Conservation (phyloP, 2,113 vertebrate species). For the Chaenocephalus aceratus region DNA sequence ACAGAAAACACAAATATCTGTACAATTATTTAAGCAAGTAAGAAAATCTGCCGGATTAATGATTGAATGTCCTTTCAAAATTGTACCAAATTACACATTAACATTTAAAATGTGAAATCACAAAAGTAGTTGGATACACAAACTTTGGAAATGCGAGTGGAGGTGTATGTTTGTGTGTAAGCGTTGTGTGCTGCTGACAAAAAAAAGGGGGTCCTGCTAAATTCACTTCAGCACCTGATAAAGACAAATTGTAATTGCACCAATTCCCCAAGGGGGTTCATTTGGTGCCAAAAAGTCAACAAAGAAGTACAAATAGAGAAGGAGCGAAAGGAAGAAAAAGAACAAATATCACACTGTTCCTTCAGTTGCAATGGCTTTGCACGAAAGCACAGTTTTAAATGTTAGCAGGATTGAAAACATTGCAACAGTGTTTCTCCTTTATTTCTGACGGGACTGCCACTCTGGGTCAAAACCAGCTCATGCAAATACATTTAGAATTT, state of each 20-base stretch:
- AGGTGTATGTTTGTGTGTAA: not conserved
- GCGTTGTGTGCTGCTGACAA: too few relatives aligned
- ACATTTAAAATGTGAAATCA: not conserved
- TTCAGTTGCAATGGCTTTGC: constrained; percentile 3
- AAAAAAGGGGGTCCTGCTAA: not conserved
- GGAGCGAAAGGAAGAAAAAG: not conserved
- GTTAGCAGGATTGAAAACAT: constrained; percentile 23
- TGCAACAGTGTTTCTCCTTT: not conserved
- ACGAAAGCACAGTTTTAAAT: constrained; percentile 12
- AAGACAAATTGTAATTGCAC: too few relatives aligned
- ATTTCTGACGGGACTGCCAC: constrained; percentile 21
- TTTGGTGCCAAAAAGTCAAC: constrained; percentile 5
- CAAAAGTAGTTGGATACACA: not conserved
- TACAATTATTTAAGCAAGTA: too few relatives aligned
- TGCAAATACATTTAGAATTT: constrained; percentile 35
- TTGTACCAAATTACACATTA: not conserved
- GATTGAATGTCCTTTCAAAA: not conserved
- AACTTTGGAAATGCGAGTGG: not conserved
- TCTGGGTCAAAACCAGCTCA: constrained; percentile 35
- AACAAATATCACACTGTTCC: constrained; percentile 2
- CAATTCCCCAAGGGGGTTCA: not conserved
- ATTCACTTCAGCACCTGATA: too few relatives aligned
- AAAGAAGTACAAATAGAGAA: not conserved
- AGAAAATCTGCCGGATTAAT: not conserved
- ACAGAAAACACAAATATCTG: not conserved